These are phyloP conservation scores for Apaloderma vittatum DNA, from an alignment of 2,113 vertebrate species.

Conservation along the genomic window DNA sequence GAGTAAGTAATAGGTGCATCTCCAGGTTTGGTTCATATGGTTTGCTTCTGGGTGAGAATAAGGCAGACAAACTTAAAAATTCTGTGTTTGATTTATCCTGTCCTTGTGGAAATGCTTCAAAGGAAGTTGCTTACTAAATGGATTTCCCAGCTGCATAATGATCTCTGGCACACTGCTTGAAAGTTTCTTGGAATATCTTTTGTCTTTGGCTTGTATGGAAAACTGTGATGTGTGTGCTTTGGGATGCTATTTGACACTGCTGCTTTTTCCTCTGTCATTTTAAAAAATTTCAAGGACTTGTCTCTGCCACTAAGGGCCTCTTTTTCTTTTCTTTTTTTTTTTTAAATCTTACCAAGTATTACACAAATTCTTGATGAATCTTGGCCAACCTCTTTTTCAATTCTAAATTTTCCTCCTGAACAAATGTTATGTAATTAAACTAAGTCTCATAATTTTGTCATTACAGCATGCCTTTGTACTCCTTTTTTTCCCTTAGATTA, in stretches of 20 bases:
- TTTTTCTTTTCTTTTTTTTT: not conserved
- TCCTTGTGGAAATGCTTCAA: constrained; percentile 28
- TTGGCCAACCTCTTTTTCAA: not conserved
- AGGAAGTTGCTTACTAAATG: not conserved
- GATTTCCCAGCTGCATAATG: not conserved
- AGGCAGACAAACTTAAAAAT: not conserved
- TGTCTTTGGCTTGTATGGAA: not conserved
- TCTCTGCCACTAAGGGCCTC: not conserved
- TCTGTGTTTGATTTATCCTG: not conserved
- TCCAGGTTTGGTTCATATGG: not conserved
- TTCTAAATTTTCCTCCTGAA: not conserved
- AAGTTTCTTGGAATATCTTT: not conserved
- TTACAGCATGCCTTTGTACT: not conserved
- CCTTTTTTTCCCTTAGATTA: not conserved
- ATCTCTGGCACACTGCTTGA: not conserved
- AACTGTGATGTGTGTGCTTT: not conserved
- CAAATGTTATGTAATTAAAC: not conserved
- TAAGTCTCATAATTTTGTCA: not conserved
- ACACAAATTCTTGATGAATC: not conserved
- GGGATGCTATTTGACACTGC: not conserved
- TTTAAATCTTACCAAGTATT: not conserved
- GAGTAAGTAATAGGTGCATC: not conserved
- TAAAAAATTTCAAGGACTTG: not conserved
- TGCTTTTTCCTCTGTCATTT: not conserved
- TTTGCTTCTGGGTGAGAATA: not conserved